These are phyloP conservation scores for Andrena dorsata DNA, from an alignment of 2,888 invertebrate genomes.

Conservation along the genomic window DNA sequence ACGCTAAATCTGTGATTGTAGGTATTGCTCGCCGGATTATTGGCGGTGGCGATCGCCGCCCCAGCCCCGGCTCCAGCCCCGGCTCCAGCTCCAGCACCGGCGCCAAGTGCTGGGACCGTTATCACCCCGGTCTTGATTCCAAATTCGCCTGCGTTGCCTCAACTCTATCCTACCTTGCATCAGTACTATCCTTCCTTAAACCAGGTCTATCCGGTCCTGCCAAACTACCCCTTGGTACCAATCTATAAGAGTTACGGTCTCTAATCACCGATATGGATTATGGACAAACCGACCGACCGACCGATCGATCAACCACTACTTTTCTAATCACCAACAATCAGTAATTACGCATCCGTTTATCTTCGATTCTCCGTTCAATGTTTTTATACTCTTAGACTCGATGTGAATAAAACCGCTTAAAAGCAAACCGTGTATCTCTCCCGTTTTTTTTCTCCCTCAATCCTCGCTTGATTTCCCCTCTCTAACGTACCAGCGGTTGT, in stretches of 20 bases:
- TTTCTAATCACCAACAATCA: slow-evolving; percentile 28
- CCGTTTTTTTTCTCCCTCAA: too few relatives aligned
- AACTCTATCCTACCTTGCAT: too few relatives aligned
- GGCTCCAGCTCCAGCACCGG: slow-evolving; percentile 79
- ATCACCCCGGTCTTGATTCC: too few relatives aligned
- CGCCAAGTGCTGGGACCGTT: too few relatives aligned
- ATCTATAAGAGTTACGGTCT: slow-evolving; percentile 54
- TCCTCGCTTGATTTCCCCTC: not conserved
- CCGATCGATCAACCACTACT: slow-evolving; percentile 14
- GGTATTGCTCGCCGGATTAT: slow-evolving; percentile 86
- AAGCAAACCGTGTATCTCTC: slow-evolving; percentile 41
- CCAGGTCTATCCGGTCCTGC: slow-evolving; percentile 75
- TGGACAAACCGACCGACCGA: not conserved
- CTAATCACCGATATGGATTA: slow-evolving; percentile 8
- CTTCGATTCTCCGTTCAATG: slow-evolving; percentile 30
- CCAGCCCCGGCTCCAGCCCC: slow-evolving; percentile 81
- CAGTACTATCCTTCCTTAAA: too few relatives aligned
- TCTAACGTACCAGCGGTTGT: slow-evolving; percentile 2
- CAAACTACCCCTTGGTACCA: slow-evolving; percentile 55
- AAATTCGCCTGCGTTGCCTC: too few relatives aligned
- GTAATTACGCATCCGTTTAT: slow-evolving; percentile 16
- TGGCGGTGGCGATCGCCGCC: slow-evolving; percentile 86
- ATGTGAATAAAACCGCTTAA: slow-evolving; percentile 63
- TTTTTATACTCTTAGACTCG: slow-evolving; percentile 44
- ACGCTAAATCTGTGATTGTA: slow-evolving; percentile 65